Conservation (phyloP, 2,797 vertebrate species). For the Sebastes steindachneri region DNA sequence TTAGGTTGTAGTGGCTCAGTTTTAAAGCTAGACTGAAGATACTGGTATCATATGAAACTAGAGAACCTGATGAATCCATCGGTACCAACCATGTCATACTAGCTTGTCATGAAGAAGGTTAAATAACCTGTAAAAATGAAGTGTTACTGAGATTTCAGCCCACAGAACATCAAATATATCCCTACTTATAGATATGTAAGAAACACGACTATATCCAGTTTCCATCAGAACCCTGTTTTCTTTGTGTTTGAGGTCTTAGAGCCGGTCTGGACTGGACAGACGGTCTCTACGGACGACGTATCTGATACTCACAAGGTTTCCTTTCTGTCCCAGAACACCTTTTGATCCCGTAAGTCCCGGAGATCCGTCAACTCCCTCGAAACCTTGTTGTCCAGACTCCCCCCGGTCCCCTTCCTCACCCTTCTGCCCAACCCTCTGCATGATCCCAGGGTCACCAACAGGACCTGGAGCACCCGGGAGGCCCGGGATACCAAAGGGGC, state of each 20-base stretch:
- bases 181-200: background rate
- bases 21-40: too few relatives aligned
- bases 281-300: background rate
- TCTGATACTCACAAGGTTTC: conserved; percentile 63
- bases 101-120: too few relatives aligned
- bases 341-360: conserved; percentile 54
- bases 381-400: conserved; percentile 33
- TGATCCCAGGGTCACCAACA: conserved; percentile 65
- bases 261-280: background rate
- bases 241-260: background rate
- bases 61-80: too few relatives aligned
- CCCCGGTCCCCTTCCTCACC: conserved; percentile 61
- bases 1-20: too few relatives aligned
- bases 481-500: conserved; percentile 62
- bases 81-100: too few relatives aligned
- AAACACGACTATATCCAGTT: background rate
- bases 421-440: conserved; percentile 49
- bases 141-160: background rate
- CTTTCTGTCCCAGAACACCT: conserved; percentile 68
- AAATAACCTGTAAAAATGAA: too few relatives aligned
- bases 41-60: too few relatives aligned
- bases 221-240: too few relatives aligned
- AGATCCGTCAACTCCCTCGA: conserved; percentile 35
- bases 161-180: too few relatives aligned
- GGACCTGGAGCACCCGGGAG: conserved; percentile 43